phyloP scores from a whole-genome alignment of 2,888 invertebrate species.

The Cheilosia scutellata region DNA sequence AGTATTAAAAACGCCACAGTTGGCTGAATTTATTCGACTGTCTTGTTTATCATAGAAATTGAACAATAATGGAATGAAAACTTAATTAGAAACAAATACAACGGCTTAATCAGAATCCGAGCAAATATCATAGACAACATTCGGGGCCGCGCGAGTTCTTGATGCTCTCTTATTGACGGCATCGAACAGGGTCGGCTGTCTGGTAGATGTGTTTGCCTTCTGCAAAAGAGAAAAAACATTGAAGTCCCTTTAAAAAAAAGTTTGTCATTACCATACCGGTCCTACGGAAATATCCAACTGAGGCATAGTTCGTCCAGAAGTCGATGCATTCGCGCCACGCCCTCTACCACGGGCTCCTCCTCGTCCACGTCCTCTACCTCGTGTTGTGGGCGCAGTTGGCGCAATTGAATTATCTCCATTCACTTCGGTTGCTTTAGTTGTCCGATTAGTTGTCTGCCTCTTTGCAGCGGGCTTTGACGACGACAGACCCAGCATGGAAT shows the following conservation, averaged over 20 bases:
- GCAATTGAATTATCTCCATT: conserved; percentile 4
- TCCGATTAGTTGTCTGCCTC: conserved; percentile 18
- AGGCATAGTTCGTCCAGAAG: conserved; percentile 74
- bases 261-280: conserved; percentile 22
- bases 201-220: conserved; percentile 30
- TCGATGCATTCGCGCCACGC: conserved; percentile 71
- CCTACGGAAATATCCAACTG: conserved; percentile 78
- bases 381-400: conserved; percentile 42
- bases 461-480: conserved; percentile 26
- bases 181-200: conserved; percentile 49
- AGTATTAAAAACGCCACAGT: no score
- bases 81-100: conserved; percentile 6
- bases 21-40: no score
- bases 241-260: neutral
- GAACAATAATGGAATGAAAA: conserved; percentile 12
- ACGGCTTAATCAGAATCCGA: conserved; percentile 62
- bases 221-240: neutral
- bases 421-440: conserved; percentile 7
- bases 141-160: conserved; percentile 24
- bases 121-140: conserved; percentile 45
- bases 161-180: conserved; percentile 18
- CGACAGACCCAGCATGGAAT: conserved; percentile 19
- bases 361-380: conserved; percentile 76
- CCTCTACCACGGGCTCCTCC: conserved; percentile 77
- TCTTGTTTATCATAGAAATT: neutral